phyloP scores from a whole-genome alignment of 2,888 invertebrate species.

The Pammene aurita region DNA sequence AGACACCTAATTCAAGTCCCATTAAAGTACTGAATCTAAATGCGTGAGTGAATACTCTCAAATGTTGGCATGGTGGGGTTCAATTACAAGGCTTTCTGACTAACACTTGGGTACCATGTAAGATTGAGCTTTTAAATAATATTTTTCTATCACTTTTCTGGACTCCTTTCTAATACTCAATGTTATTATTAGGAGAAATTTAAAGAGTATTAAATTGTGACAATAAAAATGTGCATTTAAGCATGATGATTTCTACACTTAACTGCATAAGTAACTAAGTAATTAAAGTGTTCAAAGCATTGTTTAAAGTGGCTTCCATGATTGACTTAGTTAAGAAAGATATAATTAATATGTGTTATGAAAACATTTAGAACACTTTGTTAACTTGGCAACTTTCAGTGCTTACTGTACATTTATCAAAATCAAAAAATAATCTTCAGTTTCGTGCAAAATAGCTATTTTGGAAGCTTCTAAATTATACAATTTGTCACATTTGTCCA shows the following conservation, averaged over 20 bases:
- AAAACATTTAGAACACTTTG: neutral
- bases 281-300: neutral
- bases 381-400: neutral
- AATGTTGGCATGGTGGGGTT: slow-evolving; percentile 71
- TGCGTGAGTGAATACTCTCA: slow-evolving; percentile 72
- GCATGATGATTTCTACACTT: too few species aligned
- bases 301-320: too few species aligned
- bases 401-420: neutral
- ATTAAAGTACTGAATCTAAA: slow-evolving; percentile 77
- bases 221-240: too few species aligned
- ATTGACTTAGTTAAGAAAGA: too few species aligned
- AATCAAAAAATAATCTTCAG: neutral
- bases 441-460: neutral
- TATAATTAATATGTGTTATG: neutral
- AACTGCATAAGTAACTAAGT: too few species aligned
- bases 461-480: too few species aligned
- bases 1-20: slow-evolving; percentile 73
- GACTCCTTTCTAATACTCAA: neutral
- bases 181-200: too few species aligned
- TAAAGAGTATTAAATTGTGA: too few species aligned
- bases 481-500: too few species aligned
- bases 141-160: neutral
- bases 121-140: slow-evolving; percentile 12
- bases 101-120: slow-evolving; percentile 28
- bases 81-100: slow-evolving; percentile 47